Evolutionary conservation across 1,140 invertebrate genomes (phyloP).

Genomic region (Solenopsis fugax): DNA sequence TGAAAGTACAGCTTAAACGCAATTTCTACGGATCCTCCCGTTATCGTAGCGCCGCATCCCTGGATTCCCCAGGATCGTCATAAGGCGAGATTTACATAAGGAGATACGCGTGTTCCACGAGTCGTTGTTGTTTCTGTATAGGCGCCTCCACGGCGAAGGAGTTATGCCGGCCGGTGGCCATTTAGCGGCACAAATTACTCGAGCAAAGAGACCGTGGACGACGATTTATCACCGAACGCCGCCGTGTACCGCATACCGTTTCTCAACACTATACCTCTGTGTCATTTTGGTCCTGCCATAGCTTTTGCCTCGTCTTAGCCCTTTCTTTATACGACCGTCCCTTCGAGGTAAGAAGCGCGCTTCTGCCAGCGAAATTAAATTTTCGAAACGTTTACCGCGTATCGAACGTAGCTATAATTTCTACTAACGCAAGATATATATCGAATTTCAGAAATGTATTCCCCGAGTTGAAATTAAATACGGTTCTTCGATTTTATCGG

Average conservation of each 20-base stretch:
- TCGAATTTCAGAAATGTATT: not conserved
- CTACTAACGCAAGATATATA: not conserved
- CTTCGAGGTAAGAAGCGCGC: conserved; percentile 17
- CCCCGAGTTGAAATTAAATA: not conserved
- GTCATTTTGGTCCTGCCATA: conserved; percentile 52
- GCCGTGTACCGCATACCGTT: conserved; percentile 51
- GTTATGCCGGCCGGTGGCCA: conserved; percentile 71
- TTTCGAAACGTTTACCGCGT: not conserved
- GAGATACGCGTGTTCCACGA: conserved; percentile 69
- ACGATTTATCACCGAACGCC: conserved; percentile 69
- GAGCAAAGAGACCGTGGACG: conserved; percentile 70
- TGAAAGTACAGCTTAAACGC: not conserved
- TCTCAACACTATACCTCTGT: conserved; percentile 43
- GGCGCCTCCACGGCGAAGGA: conserved; percentile 62
- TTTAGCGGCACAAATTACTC: conserved; percentile 77
- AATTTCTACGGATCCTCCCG: not conserved
- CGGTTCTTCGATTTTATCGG: not conserved
- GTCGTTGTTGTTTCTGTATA: conserved; percentile 69
- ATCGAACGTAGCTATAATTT: not conserved
- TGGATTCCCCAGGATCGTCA: not conserved
- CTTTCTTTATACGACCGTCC: conserved; percentile 30
- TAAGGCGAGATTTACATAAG: conserved; percentile 69
- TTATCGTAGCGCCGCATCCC: not conserved
- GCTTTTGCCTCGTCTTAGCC: conserved; percentile 29
- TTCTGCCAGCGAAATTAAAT: conserved; percentile 54